Percentiles rank a stretch among this genome's conserved stretches.
These are phyloP conservation scores for Euplagia quadripunctaria DNA, from an alignment of 2,888 invertebrate genomes.

Conservation along the genomic window DNA sequence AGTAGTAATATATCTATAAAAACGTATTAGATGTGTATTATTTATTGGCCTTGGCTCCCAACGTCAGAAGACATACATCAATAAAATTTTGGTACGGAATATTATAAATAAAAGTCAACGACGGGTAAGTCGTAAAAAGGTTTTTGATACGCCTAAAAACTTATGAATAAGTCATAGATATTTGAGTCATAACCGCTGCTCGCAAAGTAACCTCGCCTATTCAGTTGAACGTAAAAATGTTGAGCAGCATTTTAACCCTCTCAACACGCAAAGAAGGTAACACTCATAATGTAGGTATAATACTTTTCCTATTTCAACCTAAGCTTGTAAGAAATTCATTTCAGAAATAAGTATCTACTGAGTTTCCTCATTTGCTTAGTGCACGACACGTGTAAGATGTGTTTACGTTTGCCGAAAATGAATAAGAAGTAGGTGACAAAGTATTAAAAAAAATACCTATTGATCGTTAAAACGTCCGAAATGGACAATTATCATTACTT, in stretches of 20 bases:
- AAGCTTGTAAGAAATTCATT: slow-evolving; percentile 48
- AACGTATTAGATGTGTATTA: slow-evolving; percentile 13
- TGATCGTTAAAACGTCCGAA: too few relatives aligned
- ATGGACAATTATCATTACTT: too few relatives aligned
- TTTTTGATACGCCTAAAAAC: slow-evolving; percentile 47
- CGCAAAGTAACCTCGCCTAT: slow-evolving; percentile 52
- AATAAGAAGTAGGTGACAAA: too few relatives aligned
- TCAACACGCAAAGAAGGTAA: slow-evolving; percentile 53
- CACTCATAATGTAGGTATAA: slow-evolving; percentile 43
- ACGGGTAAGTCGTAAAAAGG: slow-evolving; percentile 42
- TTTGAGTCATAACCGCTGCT: slow-evolving; percentile 45
- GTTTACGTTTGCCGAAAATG: too few relatives aligned
- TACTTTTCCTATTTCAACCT: slow-evolving; percentile 45
- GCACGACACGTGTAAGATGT: background rate
- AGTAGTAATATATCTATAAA: background rate
- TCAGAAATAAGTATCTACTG: slow-evolving; percentile 26
- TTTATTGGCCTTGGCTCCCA: slow-evolving; percentile 13
- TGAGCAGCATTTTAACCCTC: slow-evolving; percentile 47
- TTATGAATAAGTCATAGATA: slow-evolving; percentile 54
- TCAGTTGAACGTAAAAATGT: slow-evolving; percentile 52
- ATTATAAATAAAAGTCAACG: slow-evolving; percentile 36
- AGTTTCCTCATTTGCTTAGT: slow-evolving; percentile 29
- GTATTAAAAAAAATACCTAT: too few relatives aligned
- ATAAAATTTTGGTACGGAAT: slow-evolving; percentile 24
- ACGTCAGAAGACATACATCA: slow-evolving; percentile 20